Conservation (phyloP, 2,113 vertebrate species). For the Capreolus pygargus region DNA sequence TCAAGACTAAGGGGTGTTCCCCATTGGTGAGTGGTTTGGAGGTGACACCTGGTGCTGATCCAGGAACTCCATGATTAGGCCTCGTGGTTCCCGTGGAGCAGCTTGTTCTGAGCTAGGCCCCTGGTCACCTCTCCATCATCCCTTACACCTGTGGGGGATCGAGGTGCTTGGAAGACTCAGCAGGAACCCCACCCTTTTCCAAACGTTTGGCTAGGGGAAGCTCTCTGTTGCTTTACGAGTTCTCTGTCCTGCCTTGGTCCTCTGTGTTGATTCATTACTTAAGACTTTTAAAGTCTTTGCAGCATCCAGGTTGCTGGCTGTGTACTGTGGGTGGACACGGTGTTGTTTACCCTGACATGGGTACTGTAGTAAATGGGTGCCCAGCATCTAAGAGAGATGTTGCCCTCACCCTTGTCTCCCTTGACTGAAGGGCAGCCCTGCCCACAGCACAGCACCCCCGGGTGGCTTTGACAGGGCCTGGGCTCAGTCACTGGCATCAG, state of each 20-base stretch:
- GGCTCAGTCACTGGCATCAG: not conserved
- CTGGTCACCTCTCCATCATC: not conserved
- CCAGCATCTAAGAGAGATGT: not conserved
- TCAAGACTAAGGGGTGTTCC: not conserved
- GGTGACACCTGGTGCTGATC: not conserved
- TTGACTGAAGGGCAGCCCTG: not conserved
- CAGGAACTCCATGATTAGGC: not conserved
- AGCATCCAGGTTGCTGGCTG: not conserved
- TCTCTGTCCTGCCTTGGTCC: not conserved
- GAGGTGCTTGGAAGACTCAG: not conserved
- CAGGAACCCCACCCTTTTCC: not conserved
- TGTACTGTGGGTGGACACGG: not conserved
- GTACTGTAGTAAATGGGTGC: not conserved
- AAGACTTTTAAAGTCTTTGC: not conserved
- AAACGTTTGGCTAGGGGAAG: fast-evolving
- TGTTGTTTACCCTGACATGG: not conserved
- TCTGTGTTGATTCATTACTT: not conserved
- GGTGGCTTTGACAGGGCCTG: not conserved
- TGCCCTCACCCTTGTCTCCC: not conserved
- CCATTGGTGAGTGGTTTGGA: not conserved
- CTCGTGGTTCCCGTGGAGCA: not conserved
- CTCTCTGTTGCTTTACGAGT: not conserved
- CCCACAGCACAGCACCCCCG: fast-evolving
- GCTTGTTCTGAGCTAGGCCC: not conserved
- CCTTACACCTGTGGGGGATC: not conserved